phyloP scores from a whole-genome alignment of 2,888 invertebrate species.

The Agriopis aurantiaria region DNA sequence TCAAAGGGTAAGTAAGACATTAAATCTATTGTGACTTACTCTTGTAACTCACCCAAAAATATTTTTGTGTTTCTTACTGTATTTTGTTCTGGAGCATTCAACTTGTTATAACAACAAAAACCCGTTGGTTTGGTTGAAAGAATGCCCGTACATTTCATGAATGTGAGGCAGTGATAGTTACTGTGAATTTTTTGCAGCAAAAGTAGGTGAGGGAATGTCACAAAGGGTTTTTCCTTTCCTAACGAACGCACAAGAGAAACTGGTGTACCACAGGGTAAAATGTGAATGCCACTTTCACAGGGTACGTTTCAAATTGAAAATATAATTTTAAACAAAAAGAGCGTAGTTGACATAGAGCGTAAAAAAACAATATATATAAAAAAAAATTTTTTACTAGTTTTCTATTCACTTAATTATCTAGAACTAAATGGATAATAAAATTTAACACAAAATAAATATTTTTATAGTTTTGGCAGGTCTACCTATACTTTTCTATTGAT shows the following conservation, averaged over 20 bases:
- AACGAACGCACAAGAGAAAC: background rate
- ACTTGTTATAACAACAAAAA: background rate
- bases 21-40: no score
- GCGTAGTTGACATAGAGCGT: background rate
- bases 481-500: no score
- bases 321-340: background rate
- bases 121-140: background rate
- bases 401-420: no score
- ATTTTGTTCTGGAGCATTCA: no score
- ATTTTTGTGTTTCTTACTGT: no score
- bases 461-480: no score
- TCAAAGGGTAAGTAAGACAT: no score
- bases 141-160: background rate
- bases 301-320: background rate
- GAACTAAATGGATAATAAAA: no score
- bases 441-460: no score
- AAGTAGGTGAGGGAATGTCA: background rate
- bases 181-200: conserved; percentile 2
- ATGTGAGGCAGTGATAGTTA: conserved; percentile 1
- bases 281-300: background rate
- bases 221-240: conserved; percentile 6
- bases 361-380: no score
- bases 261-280: background rate
- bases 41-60: no score
- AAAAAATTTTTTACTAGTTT: no score